Conservation (phyloP, 2,113 vertebrate species). For the Heterochromis multidens region DNA sequence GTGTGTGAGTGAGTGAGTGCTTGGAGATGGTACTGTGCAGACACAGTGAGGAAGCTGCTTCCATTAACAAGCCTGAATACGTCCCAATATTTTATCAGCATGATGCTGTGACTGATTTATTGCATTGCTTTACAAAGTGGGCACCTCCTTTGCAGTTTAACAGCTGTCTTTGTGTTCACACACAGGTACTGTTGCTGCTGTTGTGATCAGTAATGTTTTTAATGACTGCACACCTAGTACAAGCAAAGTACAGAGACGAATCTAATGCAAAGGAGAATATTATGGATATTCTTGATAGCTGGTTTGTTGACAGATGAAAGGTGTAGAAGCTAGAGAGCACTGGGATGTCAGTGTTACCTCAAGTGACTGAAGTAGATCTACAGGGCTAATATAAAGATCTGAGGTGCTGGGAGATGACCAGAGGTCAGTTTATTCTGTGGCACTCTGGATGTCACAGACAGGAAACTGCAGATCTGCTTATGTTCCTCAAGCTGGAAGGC, state of each 20-base stretch:
- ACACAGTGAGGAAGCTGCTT: conserved; percentile 2
- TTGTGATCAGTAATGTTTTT: neutral
- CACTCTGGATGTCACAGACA: conserved; percentile 16
- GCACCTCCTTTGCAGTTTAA: conserved; percentile 3
- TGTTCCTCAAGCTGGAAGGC: conserved; percentile 41
- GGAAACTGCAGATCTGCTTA: conserved; percentile 26
- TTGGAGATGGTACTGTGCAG: conserved; percentile 15
- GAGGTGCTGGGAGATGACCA: neutral
- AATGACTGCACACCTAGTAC: neutral
- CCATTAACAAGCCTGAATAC: conserved; percentile 20
- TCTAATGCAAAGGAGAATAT: neutral
- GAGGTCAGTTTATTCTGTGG: conserved; percentile 8
- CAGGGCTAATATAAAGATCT: neutral
- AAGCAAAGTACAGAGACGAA: neutral
- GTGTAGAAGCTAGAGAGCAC: neutral
- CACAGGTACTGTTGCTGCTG: neutral
- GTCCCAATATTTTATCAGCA: neutral
- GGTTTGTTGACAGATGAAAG: neutral
- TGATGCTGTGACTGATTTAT: conserved; percentile 22
- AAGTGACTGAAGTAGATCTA: neutral
- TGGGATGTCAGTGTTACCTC: neutral
- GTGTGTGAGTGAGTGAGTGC: neutral
- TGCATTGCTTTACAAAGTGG: conserved; percentile 1
- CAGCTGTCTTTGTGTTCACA: conserved; percentile 13
- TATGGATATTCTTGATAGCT: neutral